Percentiles rank a stretch among this genome's conserved stretches.
phyloP scores from a whole-genome alignment of 2,797 vertebrate species.

The Margarornis squamiger region DNA sequence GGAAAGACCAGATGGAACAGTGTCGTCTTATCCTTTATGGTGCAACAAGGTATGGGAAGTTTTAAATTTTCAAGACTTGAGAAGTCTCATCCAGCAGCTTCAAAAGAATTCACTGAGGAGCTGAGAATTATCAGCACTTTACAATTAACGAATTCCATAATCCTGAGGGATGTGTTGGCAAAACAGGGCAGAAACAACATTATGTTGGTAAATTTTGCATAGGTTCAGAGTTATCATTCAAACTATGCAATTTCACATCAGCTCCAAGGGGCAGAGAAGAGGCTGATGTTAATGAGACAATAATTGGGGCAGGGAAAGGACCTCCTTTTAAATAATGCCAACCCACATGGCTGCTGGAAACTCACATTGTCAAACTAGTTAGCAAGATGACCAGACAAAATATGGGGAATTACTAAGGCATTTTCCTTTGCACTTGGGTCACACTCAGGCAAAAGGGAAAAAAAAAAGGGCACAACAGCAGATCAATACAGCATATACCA shows the following conservation, averaged over 20 bases:
- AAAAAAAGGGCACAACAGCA: fast-evolving
- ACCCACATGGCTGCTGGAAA: not conserved
- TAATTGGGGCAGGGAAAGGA: not conserved
- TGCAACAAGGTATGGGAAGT: not conserved
- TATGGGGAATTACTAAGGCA: not conserved
- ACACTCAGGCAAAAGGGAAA: not conserved
- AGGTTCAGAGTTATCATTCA: not conserved
- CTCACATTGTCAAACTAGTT: not conserved
- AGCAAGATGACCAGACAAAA: not conserved
- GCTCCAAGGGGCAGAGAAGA: not conserved
- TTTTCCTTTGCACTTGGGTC: not conserved
- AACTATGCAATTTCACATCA: fast-evolving
- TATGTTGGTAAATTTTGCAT: fast-evolving
- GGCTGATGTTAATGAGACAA: not conserved
- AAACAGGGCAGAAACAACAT: not conserved
- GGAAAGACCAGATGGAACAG: not conserved
- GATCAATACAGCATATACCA: not conserved
- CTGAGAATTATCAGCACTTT: not conserved
- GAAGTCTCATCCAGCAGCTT: not conserved
- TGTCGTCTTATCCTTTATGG: not conserved
- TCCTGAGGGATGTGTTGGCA: not conserved
- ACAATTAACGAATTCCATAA: not conserved
- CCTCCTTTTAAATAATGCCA: not conserved
- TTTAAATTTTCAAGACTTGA: not conserved
- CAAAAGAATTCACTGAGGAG: not conserved